Evolutionary conservation across 2,797 vertebrate species (phyloP), one percentile per base, ranked within the genome.

Genomic region (Arctocebus calabarensis): DNA sequence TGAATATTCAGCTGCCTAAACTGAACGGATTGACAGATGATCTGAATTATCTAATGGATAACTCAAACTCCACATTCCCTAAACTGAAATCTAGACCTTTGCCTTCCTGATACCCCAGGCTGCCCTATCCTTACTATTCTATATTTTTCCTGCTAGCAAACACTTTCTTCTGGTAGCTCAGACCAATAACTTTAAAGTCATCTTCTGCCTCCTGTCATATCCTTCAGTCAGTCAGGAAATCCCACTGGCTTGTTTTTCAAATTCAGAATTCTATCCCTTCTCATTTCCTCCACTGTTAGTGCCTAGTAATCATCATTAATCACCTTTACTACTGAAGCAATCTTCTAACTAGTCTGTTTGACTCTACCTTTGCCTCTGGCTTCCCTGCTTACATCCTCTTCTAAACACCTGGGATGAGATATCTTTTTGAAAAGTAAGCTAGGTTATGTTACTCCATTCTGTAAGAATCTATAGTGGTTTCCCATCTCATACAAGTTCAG

Each of bases 401-500:
- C 5, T 71, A n/a, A 90, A 52, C 22, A 74, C 7, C 29, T 27
- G 48, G 57, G 13, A 52, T 92, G 37, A 91, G 27, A 37, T 5
- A 71, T 3, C 23, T 55, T 95, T 83, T 82, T 37, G 16, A 40
- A 94, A 93, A 73, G 14, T 55, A 94, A 94, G 43, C 78, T 37
- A 75, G 20, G 45, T 83, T 27, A 91, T 59, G 3, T 62, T 59
- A 68, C 37, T 73, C 40, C 52, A 43, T 6, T 81, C 55, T 68
- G 23, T 77, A 88, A 62, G 57, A 94, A 88, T 4, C 25, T 83
- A 20, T 4, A 59, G 2, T 64, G 55, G 17, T 81, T 87, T 79
- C 25, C 23, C 20, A 45, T 68, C 27, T 90, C 52, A 94, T 75
- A 68, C 45, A 92, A 25, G 85, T 48, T 59, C 29, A 22, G 37